phyloP scores from a whole-genome alignment of 2,888 invertebrate genomes.

The Lamproptera curius region DNA sequence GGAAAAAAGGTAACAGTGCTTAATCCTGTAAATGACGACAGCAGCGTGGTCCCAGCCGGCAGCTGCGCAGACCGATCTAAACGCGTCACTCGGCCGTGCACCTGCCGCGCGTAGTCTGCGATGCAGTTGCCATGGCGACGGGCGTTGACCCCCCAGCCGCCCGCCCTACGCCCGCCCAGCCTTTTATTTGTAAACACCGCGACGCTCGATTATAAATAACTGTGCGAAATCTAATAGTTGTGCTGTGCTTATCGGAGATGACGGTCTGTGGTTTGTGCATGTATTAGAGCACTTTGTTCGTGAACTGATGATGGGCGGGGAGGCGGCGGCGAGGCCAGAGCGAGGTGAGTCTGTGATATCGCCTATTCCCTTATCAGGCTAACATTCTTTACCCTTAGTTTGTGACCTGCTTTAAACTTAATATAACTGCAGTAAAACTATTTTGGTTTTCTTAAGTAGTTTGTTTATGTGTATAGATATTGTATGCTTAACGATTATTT shows the following conservation, averaged over 20 bases:
- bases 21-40: too few species aligned
- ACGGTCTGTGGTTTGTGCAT: not conserved
- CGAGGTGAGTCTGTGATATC: not conserved
- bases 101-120: constrained; percentile 26
- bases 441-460: too few species aligned
- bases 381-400: too few species aligned
- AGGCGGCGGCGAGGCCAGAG: not conserved
- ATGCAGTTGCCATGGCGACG: constrained; percentile 48
- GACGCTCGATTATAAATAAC: constrained; percentile 8
- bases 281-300: constrained; percentile 1
- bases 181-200: constrained; percentile 39
- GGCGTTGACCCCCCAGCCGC: constrained; percentile 47
- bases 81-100: constrained; percentile 1
- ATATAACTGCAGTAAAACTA: too few species aligned
- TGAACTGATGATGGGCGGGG: constrained; percentile 1
- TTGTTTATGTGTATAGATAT: too few species aligned
- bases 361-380: too few species aligned
- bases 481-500: too few species aligned
- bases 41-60: too few species aligned
- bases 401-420: too few species aligned
- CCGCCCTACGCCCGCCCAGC: constrained; percentile 36
- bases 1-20: too few species aligned
- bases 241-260: not conserved
- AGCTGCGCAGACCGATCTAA: not conserved
- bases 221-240: constrained; percentile 5